phyloP scores from a whole-genome alignment of 2,113 vertebrate species.

The Perccottus glenii region DNA sequence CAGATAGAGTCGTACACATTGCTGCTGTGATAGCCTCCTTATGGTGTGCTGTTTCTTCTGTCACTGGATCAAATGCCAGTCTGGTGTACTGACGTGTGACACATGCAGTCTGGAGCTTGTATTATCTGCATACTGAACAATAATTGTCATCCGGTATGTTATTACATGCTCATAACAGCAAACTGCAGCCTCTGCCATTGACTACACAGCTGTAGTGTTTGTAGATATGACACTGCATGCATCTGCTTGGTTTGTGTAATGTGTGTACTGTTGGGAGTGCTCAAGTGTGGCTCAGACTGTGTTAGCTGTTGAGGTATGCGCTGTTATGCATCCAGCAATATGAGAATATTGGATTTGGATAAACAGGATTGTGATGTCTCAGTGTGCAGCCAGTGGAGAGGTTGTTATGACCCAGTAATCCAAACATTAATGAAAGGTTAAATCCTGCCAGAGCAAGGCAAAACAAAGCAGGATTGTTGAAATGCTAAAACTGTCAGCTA shows the following conservation, averaged over 20 bases:
- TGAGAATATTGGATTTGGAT: slow-evolving; percentile 37
- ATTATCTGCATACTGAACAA: slow-evolving; percentile 34
- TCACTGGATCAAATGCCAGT: slow-evolving; percentile 18
- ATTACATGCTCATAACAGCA: not conserved
- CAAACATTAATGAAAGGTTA: slow-evolving; percentile 56
- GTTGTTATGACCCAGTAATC: slow-evolving; percentile 50
- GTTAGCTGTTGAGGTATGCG: not conserved
- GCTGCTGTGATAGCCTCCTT: slow-evolving; percentile 20
- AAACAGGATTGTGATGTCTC: slow-evolving; percentile 30
- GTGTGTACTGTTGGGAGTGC: not conserved
- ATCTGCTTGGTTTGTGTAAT: not conserved
- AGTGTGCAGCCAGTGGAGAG: slow-evolving; percentile 30
- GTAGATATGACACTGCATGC: slow-evolving; percentile 3
- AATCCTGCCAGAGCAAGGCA: slow-evolving; percentile 46
- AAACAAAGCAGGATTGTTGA: slow-evolving; percentile 22
- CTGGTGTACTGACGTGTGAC: slow-evolving; percentile 20
- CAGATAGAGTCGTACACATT: slow-evolving; percentile 33
- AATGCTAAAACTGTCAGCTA: slow-evolving; percentile 1
- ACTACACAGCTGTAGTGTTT: slow-evolving; percentile 14
- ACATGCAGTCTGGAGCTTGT: slow-evolving; percentile 2
- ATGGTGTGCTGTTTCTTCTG: slow-evolving; percentile 13
- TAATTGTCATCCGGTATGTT: slow-evolving; percentile 24
- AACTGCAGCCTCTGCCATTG: slow-evolving; percentile 2
- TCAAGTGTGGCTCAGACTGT: slow-evolving; percentile 1
- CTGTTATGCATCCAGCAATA: slow-evolving; percentile 11